Evolutionary conservation across 2,113 vertebrate genomes (phyloP).

Genomic region (Phycodurus eques): DNA sequence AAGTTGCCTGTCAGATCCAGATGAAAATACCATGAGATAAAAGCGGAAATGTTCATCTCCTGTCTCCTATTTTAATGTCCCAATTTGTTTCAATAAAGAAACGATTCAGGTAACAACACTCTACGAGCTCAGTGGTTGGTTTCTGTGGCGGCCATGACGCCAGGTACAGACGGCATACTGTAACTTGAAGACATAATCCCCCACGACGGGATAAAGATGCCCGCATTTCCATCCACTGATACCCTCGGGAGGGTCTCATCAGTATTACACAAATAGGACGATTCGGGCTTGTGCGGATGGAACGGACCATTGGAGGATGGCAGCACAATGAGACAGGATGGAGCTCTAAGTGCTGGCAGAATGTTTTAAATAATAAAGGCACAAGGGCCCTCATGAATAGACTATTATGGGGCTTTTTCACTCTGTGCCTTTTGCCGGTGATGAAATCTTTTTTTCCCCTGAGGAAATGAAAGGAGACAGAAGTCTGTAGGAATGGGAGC

Average conservation of each 20-base stretch:
- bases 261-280: conserved; percentile 67
- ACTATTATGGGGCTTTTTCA: conserved; percentile 59
- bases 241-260: conserved; percentile 53
- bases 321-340: conserved; percentile 63
- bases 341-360: conserved; percentile 58
- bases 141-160: not conserved
- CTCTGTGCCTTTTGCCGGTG: conserved; percentile 32
- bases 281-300: conserved; percentile 57
- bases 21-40: not conserved
- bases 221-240: conserved; percentile 30
- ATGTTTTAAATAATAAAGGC: conserved; percentile 73
- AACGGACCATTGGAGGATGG: conserved; percentile 61
- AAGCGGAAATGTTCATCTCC: not conserved
- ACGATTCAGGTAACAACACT: not conserved
- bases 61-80: not conserved
- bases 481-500: conserved; percentile 7
- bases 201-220: conserved; percentile 54
- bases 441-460: conserved; percentile 28
- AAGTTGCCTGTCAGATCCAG: not conserved
- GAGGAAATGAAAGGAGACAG: conserved; percentile 38
- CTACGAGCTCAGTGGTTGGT: not conserved
- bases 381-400: conserved; percentile 68
- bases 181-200: conserved; percentile 26
- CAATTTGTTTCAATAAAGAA: not conserved
- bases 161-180: not conserved